Conservation (phyloP, 2,888 invertebrate species). For the Leucophenga montana region DNA sequence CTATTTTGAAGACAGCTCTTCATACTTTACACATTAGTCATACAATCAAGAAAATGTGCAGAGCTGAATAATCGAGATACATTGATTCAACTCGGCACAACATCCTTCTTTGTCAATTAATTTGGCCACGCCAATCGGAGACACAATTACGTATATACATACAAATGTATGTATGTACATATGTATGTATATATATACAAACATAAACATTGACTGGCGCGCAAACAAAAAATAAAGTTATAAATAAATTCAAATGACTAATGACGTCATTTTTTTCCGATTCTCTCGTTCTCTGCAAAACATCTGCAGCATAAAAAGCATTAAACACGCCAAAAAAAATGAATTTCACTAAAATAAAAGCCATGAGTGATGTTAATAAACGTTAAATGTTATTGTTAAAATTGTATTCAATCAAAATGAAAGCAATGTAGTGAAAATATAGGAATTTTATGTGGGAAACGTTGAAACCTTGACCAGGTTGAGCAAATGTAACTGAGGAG, state of each 20-base stretch:
- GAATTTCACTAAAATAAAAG: neutral
- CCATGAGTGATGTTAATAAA: neutral
- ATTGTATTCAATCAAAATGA: constrained; percentile 7
- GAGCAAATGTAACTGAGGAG: neutral
- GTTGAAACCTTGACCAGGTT: constrained; percentile 7
- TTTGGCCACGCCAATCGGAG: neutral
- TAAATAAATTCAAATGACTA: constrained; percentile 55
- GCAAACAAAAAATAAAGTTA: constrained; percentile 52
- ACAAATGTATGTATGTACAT: neutral
- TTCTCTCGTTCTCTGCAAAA: constrained; percentile 43
- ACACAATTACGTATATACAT: neutral
- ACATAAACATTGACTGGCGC: no score
- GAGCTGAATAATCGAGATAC: no score
- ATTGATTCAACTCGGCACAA: neutral
- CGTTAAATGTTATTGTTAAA: constrained; percentile 4
- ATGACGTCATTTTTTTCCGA: constrained; percentile 55
- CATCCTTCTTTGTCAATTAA: neutral
- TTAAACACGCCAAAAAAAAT: constrained; percentile 44
- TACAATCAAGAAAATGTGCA: no score
- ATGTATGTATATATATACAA: constrained; percentile 10
- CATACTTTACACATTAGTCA: no score
- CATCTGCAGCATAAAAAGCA: constrained; percentile 56
- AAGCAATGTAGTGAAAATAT: neutral
- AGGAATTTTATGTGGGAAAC: neutral
- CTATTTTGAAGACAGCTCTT: no score